Evolutionary conservation across 2,888 invertebrate species (phyloP).

Genomic region (Emmelina monodactyla): DNA sequence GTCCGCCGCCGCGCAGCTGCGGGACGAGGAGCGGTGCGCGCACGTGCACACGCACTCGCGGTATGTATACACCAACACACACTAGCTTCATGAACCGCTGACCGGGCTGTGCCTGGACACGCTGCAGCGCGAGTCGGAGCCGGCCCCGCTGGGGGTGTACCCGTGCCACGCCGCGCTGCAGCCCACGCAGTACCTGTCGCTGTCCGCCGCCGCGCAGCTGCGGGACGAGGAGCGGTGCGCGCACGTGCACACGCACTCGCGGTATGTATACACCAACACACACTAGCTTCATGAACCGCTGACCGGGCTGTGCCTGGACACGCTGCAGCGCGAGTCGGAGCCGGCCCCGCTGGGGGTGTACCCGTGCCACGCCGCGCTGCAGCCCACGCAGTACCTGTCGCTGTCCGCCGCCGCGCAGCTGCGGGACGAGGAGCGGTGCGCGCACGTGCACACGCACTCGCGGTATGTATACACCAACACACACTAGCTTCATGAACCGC

Average conservation of each 20-base stretch:
- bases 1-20: constrained; percentile 72
- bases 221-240: constrained; percentile 83
- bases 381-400: constrained; percentile 78
- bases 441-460: constrained; percentile 63
- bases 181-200: constrained; percentile 78
- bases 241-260: constrained; percentile 56
- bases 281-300: too few species aligned
- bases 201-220: constrained; percentile 74
- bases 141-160: constrained; percentile 76
- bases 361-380: constrained; percentile 72
- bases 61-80: too few species aligned
- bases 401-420: constrained; percentile 75
- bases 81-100: too few species aligned
- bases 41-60: constrained; percentile 58
- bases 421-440: constrained; percentile 81
- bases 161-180: constrained; percentile 72
- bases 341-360: constrained; percentile 76
- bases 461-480: too few species aligned
- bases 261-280: too few species aligned
- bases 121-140: constrained; percentile 66
- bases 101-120: constrained; percentile 79
- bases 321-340: constrained; percentile 68
- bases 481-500: too few species aligned
- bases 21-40: constrained; percentile 82
- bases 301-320: constrained; percentile 77